A percentile compares a stretch with the other conserved stretches of the same genome.
Conservation (phyloP, 2,888 invertebrate species). For the Drosophila buzzatii region DNA sequence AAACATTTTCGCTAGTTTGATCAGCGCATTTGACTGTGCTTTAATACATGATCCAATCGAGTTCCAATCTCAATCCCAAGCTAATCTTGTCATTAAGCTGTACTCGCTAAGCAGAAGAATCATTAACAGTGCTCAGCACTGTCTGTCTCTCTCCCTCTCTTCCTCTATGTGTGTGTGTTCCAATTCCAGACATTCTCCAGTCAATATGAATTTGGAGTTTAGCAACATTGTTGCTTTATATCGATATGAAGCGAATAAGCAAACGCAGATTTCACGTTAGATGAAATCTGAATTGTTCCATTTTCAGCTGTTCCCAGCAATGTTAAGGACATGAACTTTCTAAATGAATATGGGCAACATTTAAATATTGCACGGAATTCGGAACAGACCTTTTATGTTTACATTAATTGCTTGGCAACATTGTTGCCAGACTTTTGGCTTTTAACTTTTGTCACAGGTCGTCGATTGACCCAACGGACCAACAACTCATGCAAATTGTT, state of each 20-base stretch:
- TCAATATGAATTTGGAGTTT: not conserved
- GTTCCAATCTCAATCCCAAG: not conserved
- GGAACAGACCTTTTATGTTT: slow-evolving; percentile 13
- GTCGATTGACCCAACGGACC: slow-evolving; percentile 45
- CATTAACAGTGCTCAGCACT: not conserved
- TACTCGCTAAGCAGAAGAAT: not conserved
- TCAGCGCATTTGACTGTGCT: no score
- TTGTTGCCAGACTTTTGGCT: slow-evolving; percentile 18
- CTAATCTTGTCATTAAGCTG: not conserved
- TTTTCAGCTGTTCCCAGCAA: not conserved
- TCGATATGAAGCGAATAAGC: not conserved
- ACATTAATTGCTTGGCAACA: slow-evolving; percentile 27
- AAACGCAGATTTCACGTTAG: not conserved
- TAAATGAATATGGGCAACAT: slow-evolving; percentile 11
- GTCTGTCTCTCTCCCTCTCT: not conserved
- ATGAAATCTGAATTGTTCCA: not conserved
- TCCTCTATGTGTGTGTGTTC: not conserved
- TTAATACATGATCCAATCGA: not conserved
- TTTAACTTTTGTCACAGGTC: slow-evolving; percentile 44
- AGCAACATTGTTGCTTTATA: not conserved
- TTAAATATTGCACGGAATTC: slow-evolving; percentile 5
- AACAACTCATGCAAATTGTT: slow-evolving; percentile 63
- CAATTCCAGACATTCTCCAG: not conserved
- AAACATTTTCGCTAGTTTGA: not conserved
- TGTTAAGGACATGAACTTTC: slow-evolving; percentile 11